Evolutionary conservation across 2,888 invertebrate genomes (phyloP).

Genomic region (Nemotelus pantherinus): DNA sequence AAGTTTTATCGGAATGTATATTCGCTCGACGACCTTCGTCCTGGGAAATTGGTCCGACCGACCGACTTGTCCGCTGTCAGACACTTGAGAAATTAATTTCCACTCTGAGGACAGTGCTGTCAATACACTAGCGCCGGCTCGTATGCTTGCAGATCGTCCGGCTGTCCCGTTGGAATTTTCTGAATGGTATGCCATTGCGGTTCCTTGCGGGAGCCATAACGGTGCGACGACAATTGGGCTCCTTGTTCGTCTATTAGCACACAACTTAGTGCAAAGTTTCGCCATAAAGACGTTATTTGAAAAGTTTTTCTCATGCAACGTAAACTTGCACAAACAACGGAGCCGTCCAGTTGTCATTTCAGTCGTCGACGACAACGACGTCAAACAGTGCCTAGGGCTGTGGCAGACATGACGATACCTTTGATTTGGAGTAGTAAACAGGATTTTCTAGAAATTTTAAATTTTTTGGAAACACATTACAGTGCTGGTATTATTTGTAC

Average conservation of each 20-base stretch:
- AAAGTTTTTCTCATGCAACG: conserved; percentile 49
- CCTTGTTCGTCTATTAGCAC: conserved; percentile 48
- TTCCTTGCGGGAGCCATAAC: conserved; percentile 13
- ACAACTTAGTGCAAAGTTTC: conserved; percentile 51
- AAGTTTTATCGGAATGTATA: no score
- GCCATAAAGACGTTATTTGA: conserved; percentile 51
- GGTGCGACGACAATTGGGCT: conserved; percentile 15
- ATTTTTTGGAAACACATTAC: no score
- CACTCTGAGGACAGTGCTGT: conserved; percentile 24
- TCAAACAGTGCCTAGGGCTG: no score
- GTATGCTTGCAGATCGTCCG: not conserved
- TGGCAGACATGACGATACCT: no score
- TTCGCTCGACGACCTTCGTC: no score
- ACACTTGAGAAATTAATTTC: conserved; percentile 48
- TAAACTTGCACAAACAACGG: conserved; percentile 34
- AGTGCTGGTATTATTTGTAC: no score
- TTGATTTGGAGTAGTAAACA: no score
- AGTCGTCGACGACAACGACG: not conserved
- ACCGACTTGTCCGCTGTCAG: conserved; percentile 15
- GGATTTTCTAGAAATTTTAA: no score
- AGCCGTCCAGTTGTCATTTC: conserved; percentile 15
- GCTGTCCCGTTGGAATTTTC: not conserved
- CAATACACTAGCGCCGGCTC: not conserved
- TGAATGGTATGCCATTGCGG: not conserved
- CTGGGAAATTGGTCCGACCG: no score